These are phyloP conservation scores for Excalfactoria chinensis DNA, from an alignment of 2,113 vertebrate species.

Conservation along the genomic window DNA sequence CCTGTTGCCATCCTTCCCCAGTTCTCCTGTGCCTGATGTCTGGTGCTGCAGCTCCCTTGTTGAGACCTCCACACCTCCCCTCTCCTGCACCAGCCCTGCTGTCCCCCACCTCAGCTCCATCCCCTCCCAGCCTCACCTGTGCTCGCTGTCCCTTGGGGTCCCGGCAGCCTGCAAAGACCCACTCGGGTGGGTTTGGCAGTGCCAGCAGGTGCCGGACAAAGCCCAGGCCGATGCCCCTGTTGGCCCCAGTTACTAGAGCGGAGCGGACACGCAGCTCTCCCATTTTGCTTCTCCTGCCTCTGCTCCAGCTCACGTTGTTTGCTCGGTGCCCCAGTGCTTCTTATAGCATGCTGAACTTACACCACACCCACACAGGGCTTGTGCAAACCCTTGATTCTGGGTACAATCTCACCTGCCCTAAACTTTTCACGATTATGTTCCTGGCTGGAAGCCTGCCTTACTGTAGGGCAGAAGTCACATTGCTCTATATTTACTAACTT, in stretches of 20 bases:
- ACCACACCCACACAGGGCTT: not conserved
- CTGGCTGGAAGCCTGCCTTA: not conserved
- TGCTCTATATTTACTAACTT: not conserved
- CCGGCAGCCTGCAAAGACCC: no score
- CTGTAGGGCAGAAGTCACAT: not conserved
- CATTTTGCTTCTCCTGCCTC: not conserved
- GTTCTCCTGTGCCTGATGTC: no score
- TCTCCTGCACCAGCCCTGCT: not conserved
- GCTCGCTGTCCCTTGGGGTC: no score
- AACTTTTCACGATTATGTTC: fast-evolving
- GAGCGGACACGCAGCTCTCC: no score
- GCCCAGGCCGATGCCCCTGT: no score
- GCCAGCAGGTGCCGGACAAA: no score
- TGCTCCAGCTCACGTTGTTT: fast-evolving
- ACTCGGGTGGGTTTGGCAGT: no score
- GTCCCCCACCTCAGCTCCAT: fast-evolving
- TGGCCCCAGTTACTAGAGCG: no score
- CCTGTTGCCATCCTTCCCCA: no score
- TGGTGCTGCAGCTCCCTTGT: no score
- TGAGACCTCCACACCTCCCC: not conserved
- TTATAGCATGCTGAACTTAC: fast-evolving
- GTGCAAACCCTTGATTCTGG: not conserved
- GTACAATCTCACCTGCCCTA: fast-evolving
- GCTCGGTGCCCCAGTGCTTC: not conserved
- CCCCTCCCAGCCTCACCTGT: not conserved